These are phyloP conservation scores for Apostichopus leukothele DNA, from an alignment of 53 echinoderm and acorn worm species.

Conservation along the genomic window DNA sequence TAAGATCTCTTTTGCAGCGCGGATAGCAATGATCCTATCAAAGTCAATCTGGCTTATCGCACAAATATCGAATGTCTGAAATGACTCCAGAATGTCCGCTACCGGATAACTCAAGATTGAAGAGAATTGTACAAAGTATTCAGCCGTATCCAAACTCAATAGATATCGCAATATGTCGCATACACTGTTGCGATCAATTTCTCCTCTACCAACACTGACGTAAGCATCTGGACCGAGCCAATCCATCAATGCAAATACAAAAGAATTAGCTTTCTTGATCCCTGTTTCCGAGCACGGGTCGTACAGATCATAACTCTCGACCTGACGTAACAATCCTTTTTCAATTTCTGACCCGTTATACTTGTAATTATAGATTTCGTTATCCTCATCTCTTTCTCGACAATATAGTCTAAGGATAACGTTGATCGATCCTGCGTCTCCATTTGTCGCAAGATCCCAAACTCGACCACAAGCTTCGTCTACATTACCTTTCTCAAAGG, in stretches of 20 bases:
- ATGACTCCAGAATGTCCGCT: constrained; percentile 18
- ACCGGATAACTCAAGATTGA: not conserved
- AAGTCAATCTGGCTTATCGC: not conserved
- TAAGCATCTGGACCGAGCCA: constrained; percentile 20
- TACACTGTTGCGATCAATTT: not conserved
- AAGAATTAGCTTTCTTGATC: constrained; percentile 13
- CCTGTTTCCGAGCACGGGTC: constrained; percentile 11
- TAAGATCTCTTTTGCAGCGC: not conserved
- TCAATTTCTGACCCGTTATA: not conserved
- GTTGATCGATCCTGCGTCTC: not conserved
- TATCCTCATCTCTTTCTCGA: not conserved
- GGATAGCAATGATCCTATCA: not conserved
- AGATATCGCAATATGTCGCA: constrained; percentile 1
- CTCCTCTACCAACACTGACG: not conserved
- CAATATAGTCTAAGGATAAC: not conserved
- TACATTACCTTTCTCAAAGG: not conserved
- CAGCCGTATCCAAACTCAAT: not conserved
- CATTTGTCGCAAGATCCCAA: not conserved
- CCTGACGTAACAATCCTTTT: not conserved
- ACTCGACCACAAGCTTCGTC: not conserved
- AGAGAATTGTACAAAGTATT: not conserved
- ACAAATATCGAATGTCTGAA: constrained; percentile 3
- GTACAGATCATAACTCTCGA: not conserved
- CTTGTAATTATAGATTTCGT: too few relatives aligned
- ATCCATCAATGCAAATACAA: constrained; percentile 11